Percentiles rank a stretch among this genome's conserved stretches.
Conservation (phyloP, 2,113 vertebrate genomes). For the Cyanoramphus novaezelandiae region DNA sequence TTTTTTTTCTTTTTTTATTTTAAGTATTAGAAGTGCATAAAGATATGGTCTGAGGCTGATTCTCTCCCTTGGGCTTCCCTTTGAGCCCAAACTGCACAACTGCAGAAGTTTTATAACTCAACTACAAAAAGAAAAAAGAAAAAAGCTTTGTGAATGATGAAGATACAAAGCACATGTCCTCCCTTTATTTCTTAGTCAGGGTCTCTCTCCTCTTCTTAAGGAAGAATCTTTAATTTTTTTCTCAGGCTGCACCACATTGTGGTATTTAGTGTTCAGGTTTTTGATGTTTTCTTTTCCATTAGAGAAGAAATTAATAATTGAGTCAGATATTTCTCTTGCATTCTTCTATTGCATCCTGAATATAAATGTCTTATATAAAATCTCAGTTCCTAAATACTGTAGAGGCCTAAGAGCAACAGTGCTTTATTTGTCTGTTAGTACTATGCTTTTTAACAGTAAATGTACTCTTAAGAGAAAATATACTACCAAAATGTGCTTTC, state of each 20-base stretch:
- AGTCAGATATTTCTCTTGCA: not conserved
- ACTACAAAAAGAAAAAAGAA: not conserved
- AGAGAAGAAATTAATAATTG: not conserved
- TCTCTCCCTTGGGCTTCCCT: not conserved
- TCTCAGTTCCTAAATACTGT: not conserved
- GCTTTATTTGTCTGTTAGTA: not conserved
- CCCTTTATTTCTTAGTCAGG: not conserved
- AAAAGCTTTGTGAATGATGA: not conserved
- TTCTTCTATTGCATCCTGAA: not conserved
- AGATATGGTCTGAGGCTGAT: not conserved
- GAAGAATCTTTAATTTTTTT: not conserved
- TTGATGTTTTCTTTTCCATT: not conserved
- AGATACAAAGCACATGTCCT: not conserved
- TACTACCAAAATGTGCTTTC: not conserved
- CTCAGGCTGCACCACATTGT: not conserved
- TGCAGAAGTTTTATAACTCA: not conserved
- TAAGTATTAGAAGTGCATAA: not conserved
- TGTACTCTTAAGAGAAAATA: not conserved
- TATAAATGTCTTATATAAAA: not conserved
- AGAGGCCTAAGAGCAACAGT: not conserved
- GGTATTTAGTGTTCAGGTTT: not conserved
- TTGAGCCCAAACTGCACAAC: not conserved
- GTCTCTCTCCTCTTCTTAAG: not conserved
- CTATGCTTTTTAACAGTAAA: not conserved
- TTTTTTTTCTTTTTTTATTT: not conserved